Base-by-base conservation (phyloP, 2,797 vertebrate species). In the Glossophaga mutica region DNA sequence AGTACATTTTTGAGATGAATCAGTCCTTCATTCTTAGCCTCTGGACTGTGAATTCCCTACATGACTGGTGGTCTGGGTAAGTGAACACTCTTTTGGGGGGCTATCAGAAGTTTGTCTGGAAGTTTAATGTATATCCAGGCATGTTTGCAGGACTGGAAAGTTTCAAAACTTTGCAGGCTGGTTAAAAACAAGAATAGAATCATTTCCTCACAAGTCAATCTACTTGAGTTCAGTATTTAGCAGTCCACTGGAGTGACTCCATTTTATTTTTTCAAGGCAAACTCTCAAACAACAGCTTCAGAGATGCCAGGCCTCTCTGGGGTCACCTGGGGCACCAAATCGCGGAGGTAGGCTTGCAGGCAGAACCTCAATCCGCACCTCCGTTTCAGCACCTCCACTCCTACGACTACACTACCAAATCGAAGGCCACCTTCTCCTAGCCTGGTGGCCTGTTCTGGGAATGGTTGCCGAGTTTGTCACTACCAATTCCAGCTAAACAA, bases 361-460 rank as follows among this genome's bases (percentile, higher is more conserved):
- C 94, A 96, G 97, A 97, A 97, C 97, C 78, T 94, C 59, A 0
- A 19, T 88, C 50, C 42, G 57, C 67, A 3, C 62, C n/a, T 44
- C 14, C 7, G 96, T 96, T 96, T 97, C 94, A 92, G 44, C 55
- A 48, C 87, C 83, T 6, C 92, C 24, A 14, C 48, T 67, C 39
- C 10, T 0, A 19, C 0, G 26, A 94, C 68, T 18, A 57, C 93
- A 70, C 95, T 3, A n/a, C 29, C 48, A 2, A 67, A 9, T 0
- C 10, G 24, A 7, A 6, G 44, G 39, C 46, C 78, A 70, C 1
- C 24, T 9, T 50, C 68, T 15, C 74, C 6, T 34, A 5, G 71
- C 68, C 42, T 22, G 12, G 48, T 0, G 74, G 73, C 77, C 88
- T 12, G 9, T 77, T 44, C 32, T 1, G 1, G 5, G 32, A 2